Conservation (phyloP, 2,113 vertebrate species). For the Proteles cristata region DNA sequence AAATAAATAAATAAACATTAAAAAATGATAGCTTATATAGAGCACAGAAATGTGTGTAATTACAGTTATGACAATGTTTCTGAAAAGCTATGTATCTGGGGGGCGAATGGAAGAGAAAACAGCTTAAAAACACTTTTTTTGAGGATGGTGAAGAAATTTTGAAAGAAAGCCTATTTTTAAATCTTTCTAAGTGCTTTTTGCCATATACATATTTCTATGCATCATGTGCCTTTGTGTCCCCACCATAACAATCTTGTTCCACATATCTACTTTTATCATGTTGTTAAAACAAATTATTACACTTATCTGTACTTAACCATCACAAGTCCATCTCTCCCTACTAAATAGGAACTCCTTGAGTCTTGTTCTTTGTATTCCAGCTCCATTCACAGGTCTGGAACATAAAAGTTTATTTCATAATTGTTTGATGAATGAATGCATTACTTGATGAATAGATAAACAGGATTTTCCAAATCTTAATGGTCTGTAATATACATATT, state of each 20-base stretch:
- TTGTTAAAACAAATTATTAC: background rate
- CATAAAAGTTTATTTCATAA: background rate
- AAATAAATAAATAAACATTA: too few species aligned
- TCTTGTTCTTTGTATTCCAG: background rate
- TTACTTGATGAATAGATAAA: background rate
- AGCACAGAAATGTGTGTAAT: background rate
- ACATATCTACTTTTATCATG: background rate
- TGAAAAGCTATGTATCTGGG: background rate
- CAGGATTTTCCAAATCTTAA: background rate
- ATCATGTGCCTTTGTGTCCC: background rate
- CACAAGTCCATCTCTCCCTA: background rate
- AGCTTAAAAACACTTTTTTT: background rate
- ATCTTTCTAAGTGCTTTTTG: background rate
- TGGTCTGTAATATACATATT: background rate
- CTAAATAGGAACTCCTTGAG: background rate
- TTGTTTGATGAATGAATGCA: background rate
- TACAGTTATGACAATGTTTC: background rate
- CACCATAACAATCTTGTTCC: background rate
- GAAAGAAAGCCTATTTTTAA: conserved; percentile 10
- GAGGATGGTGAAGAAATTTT: background rate
- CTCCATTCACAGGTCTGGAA: background rate
- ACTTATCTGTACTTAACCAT: background rate
- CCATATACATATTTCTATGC: background rate
- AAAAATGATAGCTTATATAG: background rate
- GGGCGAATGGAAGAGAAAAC: background rate